Percentiles rank a stretch among this genome's conserved stretches.
phyloP scores from a whole-genome alignment of 2,797 vertebrate genomes.

The Pangasius djambal region DNA sequence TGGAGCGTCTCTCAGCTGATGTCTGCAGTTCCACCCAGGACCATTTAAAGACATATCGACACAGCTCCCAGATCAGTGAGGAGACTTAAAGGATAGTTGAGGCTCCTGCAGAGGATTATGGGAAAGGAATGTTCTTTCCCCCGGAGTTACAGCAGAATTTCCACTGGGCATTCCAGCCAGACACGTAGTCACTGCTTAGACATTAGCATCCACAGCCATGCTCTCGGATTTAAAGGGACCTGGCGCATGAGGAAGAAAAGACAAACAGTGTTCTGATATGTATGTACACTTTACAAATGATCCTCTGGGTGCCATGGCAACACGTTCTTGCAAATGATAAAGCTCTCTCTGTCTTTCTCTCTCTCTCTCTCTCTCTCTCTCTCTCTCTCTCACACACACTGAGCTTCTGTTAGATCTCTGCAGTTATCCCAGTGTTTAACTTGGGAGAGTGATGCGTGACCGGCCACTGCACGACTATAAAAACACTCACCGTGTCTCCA shows the following conservation, averaged over 20 bases:
- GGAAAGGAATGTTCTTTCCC: constrained; percentile 53
- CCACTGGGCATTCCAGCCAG: constrained; percentile 54
- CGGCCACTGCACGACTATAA: not conserved
- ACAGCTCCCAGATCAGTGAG: constrained; percentile 7
- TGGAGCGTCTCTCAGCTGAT: constrained; percentile 1
- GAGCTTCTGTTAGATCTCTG: not conserved
- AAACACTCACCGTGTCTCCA: constrained; percentile 13
- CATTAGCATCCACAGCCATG: constrained; percentile 39
- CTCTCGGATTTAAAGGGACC: constrained; percentile 40
- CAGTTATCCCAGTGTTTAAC: constrained; percentile 1
- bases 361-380: not conserved
- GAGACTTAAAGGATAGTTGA: constrained; percentile 39
- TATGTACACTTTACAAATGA: not conserved
- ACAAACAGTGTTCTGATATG: not conserved
- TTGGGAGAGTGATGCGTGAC: constrained; percentile 27
- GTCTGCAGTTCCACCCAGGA: not conserved
- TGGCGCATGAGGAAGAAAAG: not conserved
- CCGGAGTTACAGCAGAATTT: constrained; percentile 45
- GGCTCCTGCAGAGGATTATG: constrained; percentile 43
- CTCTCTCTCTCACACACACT: not conserved
- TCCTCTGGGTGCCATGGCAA: constrained; percentile 33
- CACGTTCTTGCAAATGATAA: constrained; percentile 12
- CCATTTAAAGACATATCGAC: not conserved
- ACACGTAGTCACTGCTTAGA: constrained; percentile 50
- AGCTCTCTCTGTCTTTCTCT: not conserved